Evolutionary conservation across 2,888 invertebrate genomes (phyloP).

Genomic region (Nephrotoma guestfalica): DNA sequence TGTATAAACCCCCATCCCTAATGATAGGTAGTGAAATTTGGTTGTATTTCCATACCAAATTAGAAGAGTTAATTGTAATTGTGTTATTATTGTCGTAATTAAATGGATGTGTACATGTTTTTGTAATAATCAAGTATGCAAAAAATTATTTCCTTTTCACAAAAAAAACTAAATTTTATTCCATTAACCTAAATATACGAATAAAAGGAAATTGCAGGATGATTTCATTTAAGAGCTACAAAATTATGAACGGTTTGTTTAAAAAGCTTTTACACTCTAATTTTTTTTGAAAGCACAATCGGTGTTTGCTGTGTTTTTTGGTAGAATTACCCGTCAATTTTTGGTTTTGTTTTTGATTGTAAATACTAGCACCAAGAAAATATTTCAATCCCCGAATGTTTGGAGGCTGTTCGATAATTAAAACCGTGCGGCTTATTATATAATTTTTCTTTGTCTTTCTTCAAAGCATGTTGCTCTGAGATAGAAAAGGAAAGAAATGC

Average conservation of each 20-base stretch:
- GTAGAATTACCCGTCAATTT: too few species aligned
- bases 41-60: background rate
- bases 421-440: too few species aligned
- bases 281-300: background rate
- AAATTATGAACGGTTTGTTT: background rate
- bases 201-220: background rate
- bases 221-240: background rate
- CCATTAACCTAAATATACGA: background rate
- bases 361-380: too few species aligned
- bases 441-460: too few species aligned
- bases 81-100: background rate
- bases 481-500: too few species aligned
- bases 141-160: background rate
- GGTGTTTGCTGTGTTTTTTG: too few species aligned
- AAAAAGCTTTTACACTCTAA: background rate
- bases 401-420: too few species aligned
- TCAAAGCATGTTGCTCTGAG: too few species aligned
- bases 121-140: background rate
- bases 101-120: too few species aligned
- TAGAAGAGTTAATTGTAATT: background rate
- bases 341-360: too few species aligned
- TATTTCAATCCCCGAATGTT: too few species aligned
- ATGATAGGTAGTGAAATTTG: background rate
- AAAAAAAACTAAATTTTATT: background rate
- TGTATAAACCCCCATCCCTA: background rate